Conservation (phyloP, 2,113 vertebrate genomes). For the Pithys albifrons region DNA sequence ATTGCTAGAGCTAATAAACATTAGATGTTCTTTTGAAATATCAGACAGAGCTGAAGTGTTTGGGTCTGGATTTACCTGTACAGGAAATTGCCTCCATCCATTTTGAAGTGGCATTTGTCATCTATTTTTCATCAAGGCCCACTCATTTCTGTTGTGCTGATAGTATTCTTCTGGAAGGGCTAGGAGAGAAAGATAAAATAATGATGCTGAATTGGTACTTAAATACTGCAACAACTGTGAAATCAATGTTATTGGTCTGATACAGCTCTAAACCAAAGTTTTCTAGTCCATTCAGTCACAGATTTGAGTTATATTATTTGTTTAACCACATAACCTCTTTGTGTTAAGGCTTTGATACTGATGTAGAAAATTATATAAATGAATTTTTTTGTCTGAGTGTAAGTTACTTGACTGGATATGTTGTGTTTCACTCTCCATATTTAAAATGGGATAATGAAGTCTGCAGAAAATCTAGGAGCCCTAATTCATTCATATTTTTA, state of each 20-base stretch:
- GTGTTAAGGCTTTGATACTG: background rate
- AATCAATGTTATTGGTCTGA: background rate
- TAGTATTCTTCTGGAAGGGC: background rate
- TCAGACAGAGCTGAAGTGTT: conserved; percentile 12
- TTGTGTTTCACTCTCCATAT: background rate
- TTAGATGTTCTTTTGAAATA: background rate
- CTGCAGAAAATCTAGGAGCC: background rate
- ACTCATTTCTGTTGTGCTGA: conserved; percentile 16
- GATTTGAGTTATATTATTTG: background rate
- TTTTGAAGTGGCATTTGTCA: conserved; percentile 34
- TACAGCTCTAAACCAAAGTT: background rate
- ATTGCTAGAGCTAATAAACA: background rate
- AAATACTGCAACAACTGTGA: background rate
- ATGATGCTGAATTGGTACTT: background rate
- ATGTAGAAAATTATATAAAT: background rate
- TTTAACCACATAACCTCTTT: background rate
- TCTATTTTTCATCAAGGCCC: conserved; percentile 28
- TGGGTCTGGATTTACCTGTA: background rate
- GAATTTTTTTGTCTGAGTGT: background rate
- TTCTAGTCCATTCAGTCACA: background rate
- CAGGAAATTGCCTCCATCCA: conserved; percentile 12
- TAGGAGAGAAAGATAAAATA: background rate
- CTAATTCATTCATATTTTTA: background rate
- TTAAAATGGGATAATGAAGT: background rate
- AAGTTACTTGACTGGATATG: background rate